Conservation (phyloP, 2,888 invertebrate species). For the Choristoneura rosaceana region DNA sequence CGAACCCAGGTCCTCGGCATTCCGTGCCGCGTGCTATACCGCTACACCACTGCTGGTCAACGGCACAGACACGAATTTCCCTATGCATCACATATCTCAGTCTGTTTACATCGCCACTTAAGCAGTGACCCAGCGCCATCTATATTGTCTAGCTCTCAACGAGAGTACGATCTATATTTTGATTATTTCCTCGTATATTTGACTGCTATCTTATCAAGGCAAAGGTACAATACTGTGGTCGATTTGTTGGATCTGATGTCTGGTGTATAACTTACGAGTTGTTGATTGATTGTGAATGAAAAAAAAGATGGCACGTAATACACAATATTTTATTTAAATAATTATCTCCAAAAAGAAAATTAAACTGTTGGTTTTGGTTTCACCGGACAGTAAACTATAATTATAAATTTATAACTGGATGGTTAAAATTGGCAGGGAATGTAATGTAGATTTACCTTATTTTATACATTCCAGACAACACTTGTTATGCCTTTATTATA, state of each 20-base stretch:
- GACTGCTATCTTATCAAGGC: background rate
- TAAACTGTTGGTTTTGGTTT: too few relatives aligned
- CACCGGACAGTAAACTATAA: background rate
- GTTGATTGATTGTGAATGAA: background rate
- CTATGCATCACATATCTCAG: too few relatives aligned
- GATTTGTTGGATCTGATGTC: background rate
- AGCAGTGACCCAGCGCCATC: too few relatives aligned
- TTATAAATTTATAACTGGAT: background rate
- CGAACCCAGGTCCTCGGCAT: too few relatives aligned
- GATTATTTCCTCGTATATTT: background rate
- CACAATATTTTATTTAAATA: background rate
- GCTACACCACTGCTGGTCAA: too few relatives aligned
- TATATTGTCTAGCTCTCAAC: too few relatives aligned
- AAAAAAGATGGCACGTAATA: background rate
- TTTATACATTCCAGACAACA: conserved; percentile 30
- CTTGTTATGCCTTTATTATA: conserved; percentile 3
- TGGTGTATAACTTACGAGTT: background rate
- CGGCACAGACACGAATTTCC: too few relatives aligned
- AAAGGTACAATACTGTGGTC: background rate
- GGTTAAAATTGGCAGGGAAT: background rate
- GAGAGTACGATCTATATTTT: too few relatives aligned
- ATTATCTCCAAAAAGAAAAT: too few relatives aligned
- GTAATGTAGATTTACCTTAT: conserved; percentile 5
- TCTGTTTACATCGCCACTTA: too few relatives aligned
- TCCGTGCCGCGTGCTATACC: too few relatives aligned